Conservation (phyloP, 2,888 invertebrate genomes). For the Eledona agricola region DNA sequence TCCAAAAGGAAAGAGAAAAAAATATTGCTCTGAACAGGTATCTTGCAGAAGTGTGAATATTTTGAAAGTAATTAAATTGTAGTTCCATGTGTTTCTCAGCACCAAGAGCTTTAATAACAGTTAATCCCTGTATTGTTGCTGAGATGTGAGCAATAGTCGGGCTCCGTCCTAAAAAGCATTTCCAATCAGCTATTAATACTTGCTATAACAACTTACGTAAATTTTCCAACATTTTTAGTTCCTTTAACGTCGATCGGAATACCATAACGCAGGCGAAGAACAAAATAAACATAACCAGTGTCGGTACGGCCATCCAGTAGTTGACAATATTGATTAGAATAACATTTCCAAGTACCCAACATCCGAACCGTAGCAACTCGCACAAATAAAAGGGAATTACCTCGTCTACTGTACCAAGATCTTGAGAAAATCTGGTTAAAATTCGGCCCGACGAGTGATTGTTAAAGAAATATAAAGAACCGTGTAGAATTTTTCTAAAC, state of each 20-base stretch:
- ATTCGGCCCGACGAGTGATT: slow-evolving; percentile 2
- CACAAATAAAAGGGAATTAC: slow-evolving; percentile 2
- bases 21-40: slow-evolving; percentile 11
- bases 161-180: not conserved
- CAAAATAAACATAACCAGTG: not conserved
- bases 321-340: slow-evolving; percentile 8
- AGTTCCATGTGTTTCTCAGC: slow-evolving; percentile 1
- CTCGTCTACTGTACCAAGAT: slow-evolving; percentile 8
- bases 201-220: not conserved
- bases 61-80: slow-evolving; percentile 10
- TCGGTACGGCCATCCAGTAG: slow-evolving; percentile 10
- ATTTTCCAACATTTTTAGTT: not conserved
- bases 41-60: slow-evolving; percentile 14
- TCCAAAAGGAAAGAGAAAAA: slow-evolving; percentile 9
- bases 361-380: not conserved
- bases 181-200: not conserved
- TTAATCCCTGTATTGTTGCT: slow-evolving; percentile 3
- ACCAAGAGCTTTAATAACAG: slow-evolving; percentile 3
- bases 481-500: slow-evolving; percentile 1
- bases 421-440: slow-evolving; percentile 7
- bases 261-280: not conserved
- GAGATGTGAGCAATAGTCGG: slow-evolving; percentile 1
- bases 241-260: not conserved
- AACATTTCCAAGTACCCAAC: not conserved
- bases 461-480: slow-evolving; percentile 7